Conservation (phyloP, 2,797 vertebrate species). For the Atherinosoma microstoma region DNA sequence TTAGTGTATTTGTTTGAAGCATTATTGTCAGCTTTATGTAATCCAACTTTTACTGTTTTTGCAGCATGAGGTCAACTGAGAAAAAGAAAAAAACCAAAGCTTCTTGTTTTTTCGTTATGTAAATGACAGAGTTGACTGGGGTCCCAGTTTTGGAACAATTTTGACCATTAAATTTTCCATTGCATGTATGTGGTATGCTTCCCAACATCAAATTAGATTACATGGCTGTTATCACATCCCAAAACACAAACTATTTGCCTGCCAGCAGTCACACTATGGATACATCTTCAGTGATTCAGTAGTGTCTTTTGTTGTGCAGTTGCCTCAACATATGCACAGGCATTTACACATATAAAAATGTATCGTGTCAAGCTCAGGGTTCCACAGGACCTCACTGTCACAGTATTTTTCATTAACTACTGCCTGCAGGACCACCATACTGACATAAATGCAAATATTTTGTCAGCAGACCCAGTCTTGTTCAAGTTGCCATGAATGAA, state of each 20-base stretch:
- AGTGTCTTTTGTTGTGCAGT: neutral
- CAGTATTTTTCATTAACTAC: no score
- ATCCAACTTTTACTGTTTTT: neutral
- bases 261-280: neutral
- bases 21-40: neutral
- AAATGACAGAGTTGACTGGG: no score
- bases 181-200: neutral
- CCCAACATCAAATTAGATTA: neutral
- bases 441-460: no score
- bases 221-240: neutral
- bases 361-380: neutral
- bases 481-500: neutral
- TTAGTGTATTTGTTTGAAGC: neutral
- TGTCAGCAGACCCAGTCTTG: no score
- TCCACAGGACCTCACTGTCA: neutral
- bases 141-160: slow-evolving; percentile 2
- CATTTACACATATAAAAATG: neutral
- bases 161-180: slow-evolving; percentile 1
- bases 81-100: neutral
- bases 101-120: neutral
- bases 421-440: no score
- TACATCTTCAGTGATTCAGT: neutral
- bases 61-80: neutral
- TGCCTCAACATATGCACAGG: neutral
- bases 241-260: neutral